Percentiles rank a stretch among this genome's conserved stretches.
These are phyloP conservation scores for Drosophila flavopinicola DNA, from an alignment of 2,888 invertebrate genomes.

Conservation along the genomic window DNA sequence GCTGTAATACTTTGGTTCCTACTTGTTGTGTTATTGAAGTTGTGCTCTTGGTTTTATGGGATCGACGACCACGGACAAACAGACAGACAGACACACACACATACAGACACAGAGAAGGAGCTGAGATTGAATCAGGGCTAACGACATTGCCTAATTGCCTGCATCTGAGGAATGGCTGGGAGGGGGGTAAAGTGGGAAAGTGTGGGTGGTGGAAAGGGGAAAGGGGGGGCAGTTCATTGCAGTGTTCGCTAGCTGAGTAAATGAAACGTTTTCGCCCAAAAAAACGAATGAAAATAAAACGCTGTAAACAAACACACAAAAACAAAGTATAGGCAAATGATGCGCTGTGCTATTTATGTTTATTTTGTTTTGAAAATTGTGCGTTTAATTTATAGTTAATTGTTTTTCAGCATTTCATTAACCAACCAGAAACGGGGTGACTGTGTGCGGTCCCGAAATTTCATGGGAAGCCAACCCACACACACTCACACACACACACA, in stretches of 20 bases:
- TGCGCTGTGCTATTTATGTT: conserved; percentile 72
- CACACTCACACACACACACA: conserved; percentile 13
- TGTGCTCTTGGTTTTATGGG: conserved; percentile 73
- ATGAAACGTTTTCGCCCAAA: conserved; percentile 54
- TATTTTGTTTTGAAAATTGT: conserved; percentile 79
- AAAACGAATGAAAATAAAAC: too few relatives aligned
- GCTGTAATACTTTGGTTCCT: neutral
- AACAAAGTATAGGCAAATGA: conserved; percentile 60
- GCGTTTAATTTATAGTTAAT: conserved; percentile 78
- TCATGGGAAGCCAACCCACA: conserved; percentile 57
- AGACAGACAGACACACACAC: neutral
- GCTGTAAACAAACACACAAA: conserved; percentile 67
- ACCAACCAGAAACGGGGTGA: conserved; percentile 65
- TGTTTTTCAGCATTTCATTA: conserved; percentile 76
- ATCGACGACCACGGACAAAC: conserved; percentile 27
- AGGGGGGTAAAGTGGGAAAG: too few relatives aligned
- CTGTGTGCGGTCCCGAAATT: conserved; percentile 72
- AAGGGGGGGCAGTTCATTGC: neutral
- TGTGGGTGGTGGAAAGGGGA: neutral
- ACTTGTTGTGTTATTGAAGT: conserved; percentile 64
- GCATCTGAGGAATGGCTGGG: conserved; percentile 3
- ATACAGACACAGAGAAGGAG: conserved; percentile 16
- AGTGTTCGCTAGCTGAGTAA: conserved; percentile 45
- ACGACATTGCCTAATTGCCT: conserved; percentile 69
- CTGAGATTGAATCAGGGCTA: conserved; percentile 39